Percentiles rank a stretch among this genome's conserved stretches.
These are phyloP conservation scores for Otus sunia DNA, from an alignment of 2,113 vertebrate genomes.

Conservation along the genomic window DNA sequence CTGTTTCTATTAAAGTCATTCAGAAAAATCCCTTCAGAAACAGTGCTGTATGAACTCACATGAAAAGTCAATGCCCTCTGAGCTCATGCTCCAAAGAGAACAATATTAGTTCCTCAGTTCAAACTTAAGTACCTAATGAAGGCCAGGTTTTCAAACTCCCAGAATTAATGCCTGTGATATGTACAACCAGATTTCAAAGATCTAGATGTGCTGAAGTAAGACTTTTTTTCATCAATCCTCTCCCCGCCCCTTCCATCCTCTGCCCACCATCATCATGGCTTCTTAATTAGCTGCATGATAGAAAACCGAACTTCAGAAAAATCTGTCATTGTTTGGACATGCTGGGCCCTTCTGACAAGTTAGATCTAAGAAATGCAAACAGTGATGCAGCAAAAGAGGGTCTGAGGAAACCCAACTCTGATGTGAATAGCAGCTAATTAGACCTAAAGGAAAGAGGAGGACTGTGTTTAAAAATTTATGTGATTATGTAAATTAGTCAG, in stretches of 20 bases:
- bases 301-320: not conserved
- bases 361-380: not conserved
- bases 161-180: not conserved
- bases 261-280: not conserved
- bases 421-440: not conserved
- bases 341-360: not conserved
- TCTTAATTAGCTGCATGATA: not conserved
- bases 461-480: not conserved
- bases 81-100: not conserved
- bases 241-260: not conserved
- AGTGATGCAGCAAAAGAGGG: not conserved
- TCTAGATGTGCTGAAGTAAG: not conserved
- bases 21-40: conserved; percentile 1
- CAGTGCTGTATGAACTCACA: not conserved
- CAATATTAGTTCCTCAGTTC: not conserved
- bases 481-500: not conserved
- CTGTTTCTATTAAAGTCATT: conserved; percentile 27
- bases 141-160: not conserved
- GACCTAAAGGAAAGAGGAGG: not conserved
- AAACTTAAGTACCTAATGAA: not conserved
- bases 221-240: not conserved
- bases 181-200: not conserved
- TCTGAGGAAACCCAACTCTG: not conserved
- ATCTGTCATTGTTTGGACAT: not conserved
- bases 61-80: not conserved